A percentile compares a stretch with the other conserved stretches of the same genome.
Conservation (phyloP, 2,888 invertebrate genomes). For the Andrena trimmerana region DNA sequence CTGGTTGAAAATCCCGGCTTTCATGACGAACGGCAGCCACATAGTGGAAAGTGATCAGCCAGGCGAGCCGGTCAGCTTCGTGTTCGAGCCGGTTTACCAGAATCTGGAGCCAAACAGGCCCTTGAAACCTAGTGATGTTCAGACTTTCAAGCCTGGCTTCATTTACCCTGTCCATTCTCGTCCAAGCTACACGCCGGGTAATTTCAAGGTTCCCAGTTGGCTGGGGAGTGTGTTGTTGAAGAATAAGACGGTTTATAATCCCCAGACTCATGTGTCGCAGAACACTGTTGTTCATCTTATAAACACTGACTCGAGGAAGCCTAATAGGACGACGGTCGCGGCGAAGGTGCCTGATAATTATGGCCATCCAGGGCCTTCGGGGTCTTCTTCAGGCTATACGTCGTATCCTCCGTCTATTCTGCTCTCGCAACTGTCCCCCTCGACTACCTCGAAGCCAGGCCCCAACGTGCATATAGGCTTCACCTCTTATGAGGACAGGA, state of each 20-base stretch:
- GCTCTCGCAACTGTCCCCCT: background rate
- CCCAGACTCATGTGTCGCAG: slow-evolving; percentile 78
- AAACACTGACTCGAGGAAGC: slow-evolving; percentile 73
- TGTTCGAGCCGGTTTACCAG: slow-evolving; percentile 70
- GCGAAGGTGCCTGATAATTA: slow-evolving; percentile 46
- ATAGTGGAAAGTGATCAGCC: slow-evolving; percentile 51
- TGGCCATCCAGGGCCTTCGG: background rate
- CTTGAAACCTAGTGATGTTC: background rate
- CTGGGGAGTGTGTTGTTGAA: background rate
- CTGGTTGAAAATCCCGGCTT: slow-evolving; percentile 79
- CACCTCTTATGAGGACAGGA: slow-evolving; percentile 72
- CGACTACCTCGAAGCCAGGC: slow-evolving; percentile 18
- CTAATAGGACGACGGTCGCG: slow-evolving; percentile 70
- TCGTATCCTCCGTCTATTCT: slow-evolving; percentile 42
- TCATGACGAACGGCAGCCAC: slow-evolving; percentile 67
- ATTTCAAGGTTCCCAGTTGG: background rate
- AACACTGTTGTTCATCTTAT: slow-evolving; percentile 81
- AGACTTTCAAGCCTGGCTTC: slow-evolving; percentile 9
- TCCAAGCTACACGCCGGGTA: slow-evolving; percentile 14
- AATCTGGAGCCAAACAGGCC: slow-evolving; percentile 70
- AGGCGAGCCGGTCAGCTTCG: slow-evolving; percentile 56
- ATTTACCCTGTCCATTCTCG: slow-evolving; percentile 7
- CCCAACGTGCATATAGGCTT: slow-evolving; percentile 82
- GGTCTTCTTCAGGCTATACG: slow-evolving; percentile 11
- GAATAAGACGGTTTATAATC: slow-evolving; percentile 51